Base-by-base conservation (phyloP, 1,140 invertebrate species). In the Manduca sexta region DNA sequence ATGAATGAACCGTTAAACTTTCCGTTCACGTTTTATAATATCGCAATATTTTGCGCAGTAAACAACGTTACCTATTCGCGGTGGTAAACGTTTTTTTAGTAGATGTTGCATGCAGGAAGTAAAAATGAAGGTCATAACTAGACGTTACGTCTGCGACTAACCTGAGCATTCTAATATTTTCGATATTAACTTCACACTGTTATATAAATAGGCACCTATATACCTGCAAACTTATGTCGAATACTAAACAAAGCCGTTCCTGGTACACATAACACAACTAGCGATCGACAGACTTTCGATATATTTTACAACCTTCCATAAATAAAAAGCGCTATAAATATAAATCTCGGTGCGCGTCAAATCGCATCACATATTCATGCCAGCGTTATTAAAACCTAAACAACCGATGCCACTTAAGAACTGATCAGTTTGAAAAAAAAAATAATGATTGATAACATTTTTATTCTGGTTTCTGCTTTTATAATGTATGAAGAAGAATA, bases 321-420 rank as follows among this genome's bases (percentile, higher is more conserved):
- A 84, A 84, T 83, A 76, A 79, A 64, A 69, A 60, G 54, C 48
- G 67, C 67, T 48, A 74, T 81, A 78, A 81, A 68, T 66, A 75
- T 84, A 84, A 84, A 84, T 84, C 75, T 84, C 52, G 46, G 48
- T 54, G 55, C 60, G 76, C 69, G 68, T 76, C 79, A 74, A 73
- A 73, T 70, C 67, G 60, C 64, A 79, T 79, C 65, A 75, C 72
- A 70, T 72, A 77, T 71, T 70, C 69, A 68, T 75, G 64, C 61
- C 48, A 34, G 55, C 42, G 52, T 62, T 62, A 60, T 75, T 64
- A 60, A 65, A 68, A 61, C 30, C 44, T 40, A 59, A 61, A 56
- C 54, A 67, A 65, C 53, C 55, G 49, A 56, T 63, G 52, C 54
- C 55, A 54, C 56, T 60, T 55, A 21, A 57, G 51, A 26, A 46